Conservation (phyloP, 2,888 invertebrate genomes). For the Lampropteryx suffumata region DNA sequence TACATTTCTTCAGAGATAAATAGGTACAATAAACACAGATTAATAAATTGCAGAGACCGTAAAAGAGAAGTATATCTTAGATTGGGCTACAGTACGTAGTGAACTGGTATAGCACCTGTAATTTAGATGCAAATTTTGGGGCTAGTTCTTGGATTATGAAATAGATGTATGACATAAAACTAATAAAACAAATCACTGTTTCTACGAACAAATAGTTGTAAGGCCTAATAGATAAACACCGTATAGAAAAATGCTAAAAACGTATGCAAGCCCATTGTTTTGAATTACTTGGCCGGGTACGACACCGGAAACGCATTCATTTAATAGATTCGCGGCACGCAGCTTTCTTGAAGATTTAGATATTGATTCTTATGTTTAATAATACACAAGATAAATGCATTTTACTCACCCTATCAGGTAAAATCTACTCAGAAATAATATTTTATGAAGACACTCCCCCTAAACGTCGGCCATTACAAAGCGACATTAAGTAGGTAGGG, state of each 20-base stretch:
- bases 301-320: slow-evolving; percentile 65
- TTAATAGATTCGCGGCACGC: slow-evolving; percentile 14
- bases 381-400: slow-evolving; percentile 27
- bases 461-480: slow-evolving; percentile 82
- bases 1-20: not conserved
- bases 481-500: slow-evolving; percentile 55
- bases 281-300: slow-evolving; percentile 72
- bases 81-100: not conserved
- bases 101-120: not conserved
- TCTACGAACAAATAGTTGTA: slow-evolving; percentile 2
- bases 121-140: not conserved
- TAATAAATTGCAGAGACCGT: not conserved
- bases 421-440: slow-evolving; percentile 61
- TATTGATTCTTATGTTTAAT: slow-evolving; percentile 2
- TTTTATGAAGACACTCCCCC: slow-evolving; percentile 78
- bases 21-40: not conserved
- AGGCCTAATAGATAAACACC: slow-evolving; percentile 6
- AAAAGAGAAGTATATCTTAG: not conserved
- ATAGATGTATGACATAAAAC: slow-evolving; percentile 4
- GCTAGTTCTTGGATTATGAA: not conserved
- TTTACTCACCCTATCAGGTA: slow-evolving; percentile 59
- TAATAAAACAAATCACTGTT: not conserved
- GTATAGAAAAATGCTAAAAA: slow-evolving; percentile 44
- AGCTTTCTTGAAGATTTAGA: slow-evolving; percentile 1
- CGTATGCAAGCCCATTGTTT: slow-evolving; percentile 71